Evolutionary conservation across 2,888 invertebrate genomes (phyloP).

Genomic region (Rosalia funebris): DNA sequence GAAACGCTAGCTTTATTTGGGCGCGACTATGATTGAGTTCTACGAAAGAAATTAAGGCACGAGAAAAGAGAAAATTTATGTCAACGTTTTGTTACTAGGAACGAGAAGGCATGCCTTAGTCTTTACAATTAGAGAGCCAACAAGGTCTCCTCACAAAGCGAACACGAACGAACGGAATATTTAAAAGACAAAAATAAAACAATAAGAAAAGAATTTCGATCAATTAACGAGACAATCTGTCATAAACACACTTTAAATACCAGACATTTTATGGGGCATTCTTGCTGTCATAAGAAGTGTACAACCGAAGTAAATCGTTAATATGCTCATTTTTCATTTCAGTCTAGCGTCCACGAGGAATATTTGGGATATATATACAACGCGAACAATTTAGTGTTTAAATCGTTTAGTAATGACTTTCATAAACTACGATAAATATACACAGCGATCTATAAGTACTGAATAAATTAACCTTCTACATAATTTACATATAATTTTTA

Average conservation of each 20-base stretch:
- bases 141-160: too few species aligned
- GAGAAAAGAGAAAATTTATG: slow-evolving; percentile 9
- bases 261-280: not conserved
- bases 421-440: too few species aligned
- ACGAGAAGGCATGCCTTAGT: too few species aligned
- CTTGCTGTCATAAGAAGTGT: slow-evolving; percentile 7
- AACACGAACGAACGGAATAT: not conserved
- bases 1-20: slow-evolving; percentile 11
- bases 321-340: slow-evolving; percentile 1
- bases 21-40: slow-evolving; percentile 15
- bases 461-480: too few species aligned
- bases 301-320: not conserved
- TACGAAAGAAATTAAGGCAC: not conserved
- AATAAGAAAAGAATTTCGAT: not conserved
- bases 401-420: too few species aligned
- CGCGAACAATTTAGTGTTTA: too few species aligned
- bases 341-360: not conserved
- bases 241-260: slow-evolving; percentile 3
- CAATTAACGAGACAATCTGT: slow-evolving; percentile 10
- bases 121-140: too few species aligned
- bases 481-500: too few species aligned
- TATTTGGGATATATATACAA: too few species aligned
- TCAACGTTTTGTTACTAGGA: slow-evolving; percentile 6
- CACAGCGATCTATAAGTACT: too few species aligned
- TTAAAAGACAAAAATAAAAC: slow-evolving; percentile 1